These are phyloP conservation scores for Aspidiotus rigidus DNA, from an alignment of 2,888 invertebrate genomes.

Conservation along the genomic window DNA sequence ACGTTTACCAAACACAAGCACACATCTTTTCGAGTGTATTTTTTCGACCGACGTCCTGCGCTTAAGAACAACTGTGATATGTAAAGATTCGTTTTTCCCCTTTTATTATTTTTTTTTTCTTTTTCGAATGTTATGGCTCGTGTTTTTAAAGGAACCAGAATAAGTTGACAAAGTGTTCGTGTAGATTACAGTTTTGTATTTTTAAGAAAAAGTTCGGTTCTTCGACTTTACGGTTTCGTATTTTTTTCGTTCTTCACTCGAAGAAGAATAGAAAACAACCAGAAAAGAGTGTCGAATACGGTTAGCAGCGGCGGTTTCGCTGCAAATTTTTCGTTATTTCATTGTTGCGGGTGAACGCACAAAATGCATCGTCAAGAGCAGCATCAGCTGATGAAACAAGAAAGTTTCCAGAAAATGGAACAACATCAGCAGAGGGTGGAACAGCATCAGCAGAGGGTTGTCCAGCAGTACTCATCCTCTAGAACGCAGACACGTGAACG, in stretches of 20 bases:
- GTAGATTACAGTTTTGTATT: not conserved
- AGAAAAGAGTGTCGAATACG: slow-evolving; percentile 7
- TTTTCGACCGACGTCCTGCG: slow-evolving; percentile 34
- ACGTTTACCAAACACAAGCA: not conserved
- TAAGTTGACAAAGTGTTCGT: slow-evolving; percentile 4
- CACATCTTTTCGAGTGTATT: slow-evolving; percentile 7
- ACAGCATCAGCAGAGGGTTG: slow-evolving; percentile 24
- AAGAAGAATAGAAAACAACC: slow-evolving; percentile 10
- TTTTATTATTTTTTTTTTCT: slow-evolving; percentile 1
- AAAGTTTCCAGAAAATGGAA: slow-evolving; percentile 27
- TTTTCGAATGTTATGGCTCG: slow-evolving; percentile 22
- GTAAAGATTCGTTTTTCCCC: not conserved
- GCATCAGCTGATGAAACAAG: slow-evolving; percentile 22
- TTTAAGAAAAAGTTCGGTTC: slow-evolving; percentile 11
- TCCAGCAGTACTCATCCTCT: slow-evolving; percentile 19
- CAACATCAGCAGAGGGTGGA: slow-evolving; percentile 27
- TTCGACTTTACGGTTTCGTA: slow-evolving; percentile 7
- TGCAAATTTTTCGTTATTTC: slow-evolving; percentile 12
- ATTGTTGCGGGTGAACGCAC: not conserved
- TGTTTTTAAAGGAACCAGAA: slow-evolving; percentile 21
- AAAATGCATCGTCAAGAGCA: slow-evolving; percentile 29
- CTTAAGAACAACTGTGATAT: slow-evolving; percentile 9
- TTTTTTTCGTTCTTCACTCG: slow-evolving; percentile 9
- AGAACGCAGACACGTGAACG: slow-evolving; percentile 22
- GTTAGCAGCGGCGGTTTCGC: slow-evolving; percentile 23